These are phyloP conservation scores for Conus canariensis DNA, from an alignment of 2,888 invertebrate species.

Conservation along the genomic window DNA sequence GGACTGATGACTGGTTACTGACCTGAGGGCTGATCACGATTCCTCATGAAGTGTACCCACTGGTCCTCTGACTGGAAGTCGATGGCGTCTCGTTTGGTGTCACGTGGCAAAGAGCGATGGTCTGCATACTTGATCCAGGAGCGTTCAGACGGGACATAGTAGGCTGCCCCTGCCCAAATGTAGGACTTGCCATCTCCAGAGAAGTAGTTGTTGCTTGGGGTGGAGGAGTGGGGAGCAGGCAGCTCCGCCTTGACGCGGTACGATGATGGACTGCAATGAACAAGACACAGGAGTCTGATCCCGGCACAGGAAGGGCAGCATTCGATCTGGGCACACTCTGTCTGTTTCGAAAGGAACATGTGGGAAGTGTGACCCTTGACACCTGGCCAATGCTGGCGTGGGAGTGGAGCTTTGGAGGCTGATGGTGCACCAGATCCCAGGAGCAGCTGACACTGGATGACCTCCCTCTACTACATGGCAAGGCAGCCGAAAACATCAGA, in stretches of 20 bases:
- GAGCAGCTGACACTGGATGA: too few species aligned
- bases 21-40: conserved; percentile 71
- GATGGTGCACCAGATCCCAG: too few species aligned
- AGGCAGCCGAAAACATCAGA: too few species aligned
- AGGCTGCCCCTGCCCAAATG: conserved; percentile 63
- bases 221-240: conserved; percentile 60
- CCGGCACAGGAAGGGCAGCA: too few species aligned
- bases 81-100: conserved; percentile 66
- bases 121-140: conserved; percentile 67
- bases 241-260: conserved; percentile 35
- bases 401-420: too few species aligned
- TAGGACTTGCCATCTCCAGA: conserved; percentile 70
- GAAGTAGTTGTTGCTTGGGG: conserved; percentile 68
- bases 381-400: too few species aligned
- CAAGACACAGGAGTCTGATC: neutral
- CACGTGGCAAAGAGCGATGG: conserved; percentile 64
- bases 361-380: too few species aligned
- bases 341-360: too few species aligned
- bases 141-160: conserved; percentile 72
- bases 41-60: conserved; percentile 66
- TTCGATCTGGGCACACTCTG: too few species aligned
- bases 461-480: too few species aligned
- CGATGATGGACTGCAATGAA: neutral
- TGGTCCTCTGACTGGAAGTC: conserved; percentile 70
- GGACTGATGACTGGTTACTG: neutral